Conservation (phyloP, 2,113 vertebrate genomes). For the Bubo blakistoni region DNA sequence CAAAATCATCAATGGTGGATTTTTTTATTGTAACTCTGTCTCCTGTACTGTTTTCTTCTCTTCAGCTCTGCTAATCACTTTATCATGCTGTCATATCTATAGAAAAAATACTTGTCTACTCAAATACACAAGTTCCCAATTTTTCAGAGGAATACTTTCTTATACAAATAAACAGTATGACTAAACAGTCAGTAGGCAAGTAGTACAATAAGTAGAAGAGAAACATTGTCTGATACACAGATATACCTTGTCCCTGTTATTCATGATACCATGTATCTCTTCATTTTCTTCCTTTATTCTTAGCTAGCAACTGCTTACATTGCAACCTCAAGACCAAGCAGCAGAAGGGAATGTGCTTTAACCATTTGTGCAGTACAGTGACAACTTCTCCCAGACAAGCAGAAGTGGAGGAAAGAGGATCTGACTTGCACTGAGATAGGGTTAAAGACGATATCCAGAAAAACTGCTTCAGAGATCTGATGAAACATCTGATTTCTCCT, state of each 20-base stretch:
- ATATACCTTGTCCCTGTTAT: neutral
- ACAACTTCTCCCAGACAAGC: neutral
- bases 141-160: neutral
- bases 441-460: neutral
- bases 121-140: neutral
- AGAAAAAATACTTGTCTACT: neutral
- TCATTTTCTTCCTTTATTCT: neutral
- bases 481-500: neutral
- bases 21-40: neutral
- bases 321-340: neutral
- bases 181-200: neutral
- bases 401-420: neutral
- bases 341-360: neutral
- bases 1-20: neutral
- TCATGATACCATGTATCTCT: neutral
- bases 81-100: neutral
- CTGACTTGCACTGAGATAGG: neutral
- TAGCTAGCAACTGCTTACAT: neutral
- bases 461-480: neutral
- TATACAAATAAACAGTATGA: neutral
- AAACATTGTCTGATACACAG: neutral
- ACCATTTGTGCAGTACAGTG: neutral
- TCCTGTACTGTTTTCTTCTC: neutral
- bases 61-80: neutral
- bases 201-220: neutral